Base-by-base conservation (phyloP, 2,888 invertebrate species). In the Melinaea marsaeus region DNA sequence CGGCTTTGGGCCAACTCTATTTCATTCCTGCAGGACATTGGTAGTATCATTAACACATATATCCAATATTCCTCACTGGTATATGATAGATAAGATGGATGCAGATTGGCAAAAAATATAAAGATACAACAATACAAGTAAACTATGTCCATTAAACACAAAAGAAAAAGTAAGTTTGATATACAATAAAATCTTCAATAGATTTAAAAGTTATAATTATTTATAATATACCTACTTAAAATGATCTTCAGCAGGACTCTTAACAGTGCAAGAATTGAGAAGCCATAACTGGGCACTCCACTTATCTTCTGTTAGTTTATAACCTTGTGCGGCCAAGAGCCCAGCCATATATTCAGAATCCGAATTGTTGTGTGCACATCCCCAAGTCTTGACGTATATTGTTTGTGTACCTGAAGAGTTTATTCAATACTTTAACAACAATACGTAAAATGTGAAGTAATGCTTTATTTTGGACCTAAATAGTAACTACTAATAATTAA, bases 281-380 rank as follows among this genome's bases (percentile, higher is more conserved):
- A 99, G 86, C 98, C 99, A 99, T 42, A 99, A 88, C 84, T 98
- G 96, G 0, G 99, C 99, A 11, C 92, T 89, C 57, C 92, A 90
- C 85, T 96, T 96, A 66, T 96, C 93, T 55, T 96, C 94, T 0
- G 95, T 96, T 57, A 98, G 91, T 62, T 92, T 93, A 82, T 98
- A 99, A 0, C 98, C 99, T 75, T 95, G 96, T 0, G 95, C 93
- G 0, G 96, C 95, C 63, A 99, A 88, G 73, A 98, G 94, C 0
- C 99, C 99, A 0, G 98, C 98, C 99, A 99, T 99, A 81, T 99
- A 99, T 90, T 99, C 99, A 0, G 97, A 96, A 83, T 99, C 99
- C 0, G 98, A 98, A 81, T 94, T 98, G 85, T 99, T 99, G 88
- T 99, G 99, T 0, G 98, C 96, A 83, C 99, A 99, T 4, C 99